Percentiles rank a stretch among this genome's conserved stretches.
Evolutionary conservation across 2,797 vertebrate genomes (phyloP).

Genomic region (Rhinichthys osculus): DNA sequence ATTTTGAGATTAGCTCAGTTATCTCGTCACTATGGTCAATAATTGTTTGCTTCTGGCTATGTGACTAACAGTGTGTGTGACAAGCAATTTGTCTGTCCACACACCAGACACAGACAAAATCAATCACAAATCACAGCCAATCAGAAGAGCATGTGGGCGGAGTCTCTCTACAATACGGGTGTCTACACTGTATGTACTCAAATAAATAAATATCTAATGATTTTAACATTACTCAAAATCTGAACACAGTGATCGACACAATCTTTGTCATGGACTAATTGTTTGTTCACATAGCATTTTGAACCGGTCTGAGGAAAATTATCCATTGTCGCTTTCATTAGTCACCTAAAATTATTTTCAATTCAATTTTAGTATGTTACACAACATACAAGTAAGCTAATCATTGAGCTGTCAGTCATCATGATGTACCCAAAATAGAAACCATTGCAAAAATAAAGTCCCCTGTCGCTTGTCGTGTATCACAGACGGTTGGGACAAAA

Average conservation of each 20-base stretch:
- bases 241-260: background rate
- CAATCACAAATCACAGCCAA: conserved; percentile 10
- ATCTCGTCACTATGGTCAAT: background rate
- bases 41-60: background rate
- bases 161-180: background rate
- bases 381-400: background rate
- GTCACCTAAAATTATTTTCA: background rate
- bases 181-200: background rate
- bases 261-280: too few species aligned
- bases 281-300: background rate
- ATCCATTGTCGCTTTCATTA: background rate
- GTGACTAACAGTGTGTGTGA: background rate
- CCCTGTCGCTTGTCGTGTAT: background rate
- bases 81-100: background rate
- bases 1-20: conserved; percentile 18
- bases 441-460: background rate
- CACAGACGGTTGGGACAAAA: background rate
- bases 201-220: background rate
- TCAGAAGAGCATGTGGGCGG: background rate
- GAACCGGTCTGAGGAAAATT: background rate
- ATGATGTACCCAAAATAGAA: background rate
- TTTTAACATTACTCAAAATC: background rate
- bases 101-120: background rate
- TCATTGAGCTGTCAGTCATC: background rate
- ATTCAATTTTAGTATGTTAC: background rate